A percentile compares a stretch with the other conserved stretches of the same genome.
phyloP scores from a whole-genome alignment of 2,888 invertebrate genomes.

The Mesochorus sp. region DNA sequence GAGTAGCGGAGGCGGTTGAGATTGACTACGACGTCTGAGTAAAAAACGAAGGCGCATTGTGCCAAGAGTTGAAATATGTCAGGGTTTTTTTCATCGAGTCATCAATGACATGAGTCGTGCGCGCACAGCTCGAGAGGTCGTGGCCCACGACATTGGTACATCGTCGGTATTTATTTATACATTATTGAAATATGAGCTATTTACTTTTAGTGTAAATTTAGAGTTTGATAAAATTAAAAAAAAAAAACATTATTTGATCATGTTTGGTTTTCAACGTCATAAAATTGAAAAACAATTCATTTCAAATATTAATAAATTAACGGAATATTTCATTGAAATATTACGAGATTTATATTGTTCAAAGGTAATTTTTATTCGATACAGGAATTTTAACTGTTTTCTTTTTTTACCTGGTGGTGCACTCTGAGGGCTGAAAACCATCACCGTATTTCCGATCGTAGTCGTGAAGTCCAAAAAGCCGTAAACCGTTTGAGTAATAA shows the following conservation, averaged over 20 bases:
- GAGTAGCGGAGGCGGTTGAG: slow-evolving; percentile 26
- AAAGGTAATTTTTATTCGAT: too few species aligned
- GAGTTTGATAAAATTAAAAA: too few species aligned
- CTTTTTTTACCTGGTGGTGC: slow-evolving; percentile 85
- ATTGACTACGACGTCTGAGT: neutral
- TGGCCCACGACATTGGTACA: neutral
- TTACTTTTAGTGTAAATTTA: too few species aligned
- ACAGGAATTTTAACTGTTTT: neutral
- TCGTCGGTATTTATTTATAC: neutral
- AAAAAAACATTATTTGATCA: too few species aligned
- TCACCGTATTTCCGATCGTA: slow-evolving; percentile 96
- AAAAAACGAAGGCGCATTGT: slow-evolving; percentile 13
- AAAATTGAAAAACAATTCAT: neutral
- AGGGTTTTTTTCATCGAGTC: slow-evolving; percentile 51
- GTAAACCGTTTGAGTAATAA: slow-evolving; percentile 94
- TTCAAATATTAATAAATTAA: too few species aligned
- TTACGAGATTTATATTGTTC: too few species aligned
- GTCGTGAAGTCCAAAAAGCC: slow-evolving; percentile 97
- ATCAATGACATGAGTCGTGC: slow-evolving; percentile 24
- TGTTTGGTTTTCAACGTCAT: neutral
- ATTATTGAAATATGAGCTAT: too few species aligned
- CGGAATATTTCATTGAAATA: too few species aligned
- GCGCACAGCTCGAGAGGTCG: slow-evolving; percentile 19
- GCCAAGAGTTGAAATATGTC: slow-evolving; percentile 55
- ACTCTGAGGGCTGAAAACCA: slow-evolving; percentile 96